Percentiles rank a stretch among this genome's conserved stretches.
These are phyloP conservation scores for Ophion costatus DNA, from an alignment of 2,888 invertebrate genomes.

Conservation along the genomic window DNA sequence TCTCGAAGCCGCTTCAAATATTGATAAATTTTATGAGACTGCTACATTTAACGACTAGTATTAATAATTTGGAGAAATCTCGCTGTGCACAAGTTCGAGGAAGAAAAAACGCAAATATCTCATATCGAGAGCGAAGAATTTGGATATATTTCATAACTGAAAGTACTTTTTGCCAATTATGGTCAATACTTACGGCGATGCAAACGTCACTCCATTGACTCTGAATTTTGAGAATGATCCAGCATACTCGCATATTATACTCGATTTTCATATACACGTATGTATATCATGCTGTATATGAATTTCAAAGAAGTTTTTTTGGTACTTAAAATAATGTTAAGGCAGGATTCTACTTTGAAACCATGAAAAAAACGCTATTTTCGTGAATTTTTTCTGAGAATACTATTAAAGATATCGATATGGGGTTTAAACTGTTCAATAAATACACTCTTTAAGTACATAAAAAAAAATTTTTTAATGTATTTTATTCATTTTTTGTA, in stretches of 20 bases:
- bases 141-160: slow-evolving; percentile 39
- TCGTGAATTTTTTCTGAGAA: no score
- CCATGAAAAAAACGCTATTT: no score
- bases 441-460: no score
- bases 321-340: no score
- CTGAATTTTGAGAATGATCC: slow-evolving; percentile 17
- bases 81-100: slow-evolving; percentile 26
- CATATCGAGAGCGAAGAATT: slow-evolving; percentile 40
- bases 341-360: no score
- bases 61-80: slow-evolving; percentile 22
- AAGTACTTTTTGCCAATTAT: slow-evolving; percentile 52
- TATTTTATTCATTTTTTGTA: no score
- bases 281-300: slow-evolving; percentile 18
- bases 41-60: slow-evolving; percentile 25
- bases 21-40: slow-evolving; percentile 58
- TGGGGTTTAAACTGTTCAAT: no score
- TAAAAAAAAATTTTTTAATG: no score
- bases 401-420: no score
- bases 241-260: slow-evolving; percentile 26
- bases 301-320: slow-evolving; percentile 12
- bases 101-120: slow-evolving; percentile 20
- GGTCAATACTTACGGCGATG: slow-evolving; percentile 33
- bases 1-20: slow-evolving; percentile 38
- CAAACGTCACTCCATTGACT: slow-evolving; percentile 27
- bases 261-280: slow-evolving; percentile 42